These are phyloP conservation scores for Dufourea novaeangliae DNA, from an alignment of 1,140 invertebrate species.

Conservation along the genomic window DNA sequence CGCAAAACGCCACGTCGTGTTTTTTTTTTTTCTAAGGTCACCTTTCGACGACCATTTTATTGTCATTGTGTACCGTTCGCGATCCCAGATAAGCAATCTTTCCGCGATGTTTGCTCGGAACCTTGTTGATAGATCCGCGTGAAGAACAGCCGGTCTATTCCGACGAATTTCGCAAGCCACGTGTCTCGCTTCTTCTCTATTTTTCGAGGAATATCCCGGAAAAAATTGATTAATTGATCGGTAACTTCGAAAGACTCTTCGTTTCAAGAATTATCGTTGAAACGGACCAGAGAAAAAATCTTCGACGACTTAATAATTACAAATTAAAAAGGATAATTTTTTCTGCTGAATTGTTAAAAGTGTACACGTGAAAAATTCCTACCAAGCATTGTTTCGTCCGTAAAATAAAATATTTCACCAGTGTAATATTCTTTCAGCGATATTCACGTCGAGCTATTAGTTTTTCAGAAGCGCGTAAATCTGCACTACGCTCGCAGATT, in stretches of 20 bases:
- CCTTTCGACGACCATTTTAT: constrained; percentile 47
- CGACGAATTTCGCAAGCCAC: constrained; percentile 2
- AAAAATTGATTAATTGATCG: too few species aligned
- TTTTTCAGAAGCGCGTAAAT: constrained; percentile 75
- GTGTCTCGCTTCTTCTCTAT: too few species aligned
- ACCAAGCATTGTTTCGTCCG: too few species aligned
- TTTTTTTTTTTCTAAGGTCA: constrained; percentile 63
- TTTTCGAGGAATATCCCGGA: too few species aligned
- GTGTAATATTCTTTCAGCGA: constrained; percentile 51
- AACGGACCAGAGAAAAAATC: too few species aligned
- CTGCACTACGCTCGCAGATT: constrained; percentile 72
- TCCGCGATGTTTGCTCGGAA: constrained; percentile 58
- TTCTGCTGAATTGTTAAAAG: too few species aligned
- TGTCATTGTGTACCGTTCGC: constrained; percentile 54
- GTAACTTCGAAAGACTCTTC: too few species aligned
- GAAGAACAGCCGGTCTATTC: constrained; percentile 28
- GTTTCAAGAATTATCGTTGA: too few species aligned
- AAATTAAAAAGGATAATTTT: too few species aligned
- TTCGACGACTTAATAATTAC: too few species aligned
- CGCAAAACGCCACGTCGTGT: constrained; percentile 56
- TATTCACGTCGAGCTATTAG: constrained; percentile 55
- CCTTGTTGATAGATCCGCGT: constrained; percentile 55
- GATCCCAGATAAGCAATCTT: constrained; percentile 65
- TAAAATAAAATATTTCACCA: too few species aligned
- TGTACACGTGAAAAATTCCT: too few species aligned